Percentiles rank a stretch among this genome's conserved stretches.
Conservation (phyloP, 2,113 vertebrate species). For the Chloropsis hardwickii region DNA sequence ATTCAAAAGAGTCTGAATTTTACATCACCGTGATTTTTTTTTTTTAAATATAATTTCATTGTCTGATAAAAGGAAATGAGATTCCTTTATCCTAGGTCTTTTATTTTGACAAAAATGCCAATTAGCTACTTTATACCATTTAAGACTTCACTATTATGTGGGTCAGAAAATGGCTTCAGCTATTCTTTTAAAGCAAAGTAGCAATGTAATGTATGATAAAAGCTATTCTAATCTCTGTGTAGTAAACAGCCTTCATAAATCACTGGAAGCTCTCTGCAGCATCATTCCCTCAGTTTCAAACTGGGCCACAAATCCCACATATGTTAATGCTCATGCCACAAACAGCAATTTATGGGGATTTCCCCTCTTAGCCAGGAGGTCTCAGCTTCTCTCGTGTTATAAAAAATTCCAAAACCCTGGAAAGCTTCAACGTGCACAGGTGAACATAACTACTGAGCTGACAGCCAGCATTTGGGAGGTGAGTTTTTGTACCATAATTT, state of each 20-base stretch:
- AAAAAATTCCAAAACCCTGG: neutral
- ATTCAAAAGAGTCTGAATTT: conserved; percentile 46
- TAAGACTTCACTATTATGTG: conserved; percentile 54
- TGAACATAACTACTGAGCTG: neutral
- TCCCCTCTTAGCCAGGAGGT: neutral
- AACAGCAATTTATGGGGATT: neutral
- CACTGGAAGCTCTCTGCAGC: neutral
- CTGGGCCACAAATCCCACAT: neutral
- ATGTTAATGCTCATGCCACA: neutral
- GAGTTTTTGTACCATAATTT: neutral
- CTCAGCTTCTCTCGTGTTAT: neutral
- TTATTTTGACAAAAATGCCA: conserved; percentile 69
- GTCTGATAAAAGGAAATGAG: conserved; percentile 41
- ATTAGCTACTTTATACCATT: conserved; percentile 70
- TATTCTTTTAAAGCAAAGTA: conserved; percentile 38
- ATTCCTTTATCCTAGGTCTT: conserved; percentile 32
- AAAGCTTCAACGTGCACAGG: neutral
- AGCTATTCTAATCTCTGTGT: neutral
- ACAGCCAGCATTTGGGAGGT: neutral
- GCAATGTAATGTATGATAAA: conserved; percentile 3
- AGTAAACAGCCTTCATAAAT: conserved; percentile 6
- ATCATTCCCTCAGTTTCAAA: neutral
- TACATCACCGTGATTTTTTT: neutral
- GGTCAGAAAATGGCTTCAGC: conserved; percentile 15
- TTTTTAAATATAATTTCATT: neutral